Conservation (phyloP, 2,113 vertebrate species). For the Phrynocephalus versicolor region DNA sequence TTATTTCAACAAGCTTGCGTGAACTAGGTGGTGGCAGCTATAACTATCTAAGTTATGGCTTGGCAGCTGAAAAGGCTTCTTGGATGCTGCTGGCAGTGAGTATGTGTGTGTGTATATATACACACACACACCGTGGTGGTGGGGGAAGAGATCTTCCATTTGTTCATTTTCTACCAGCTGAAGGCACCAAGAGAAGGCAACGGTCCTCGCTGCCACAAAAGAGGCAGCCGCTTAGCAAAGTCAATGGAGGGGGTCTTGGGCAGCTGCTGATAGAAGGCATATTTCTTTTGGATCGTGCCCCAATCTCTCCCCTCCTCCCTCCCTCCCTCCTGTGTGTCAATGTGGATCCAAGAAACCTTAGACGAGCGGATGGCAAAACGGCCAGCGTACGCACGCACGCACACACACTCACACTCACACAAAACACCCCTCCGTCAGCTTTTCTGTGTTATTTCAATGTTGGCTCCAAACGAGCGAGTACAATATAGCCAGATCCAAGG, state of each 20-base stretch:
- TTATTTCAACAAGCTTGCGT: constrained; percentile 84
- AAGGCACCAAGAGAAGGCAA: constrained; percentile 71
- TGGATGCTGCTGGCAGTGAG: constrained; percentile 79
- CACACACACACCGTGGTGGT: no score
- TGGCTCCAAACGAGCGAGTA: constrained; percentile 77
- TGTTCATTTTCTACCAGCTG: constrained; percentile 79
- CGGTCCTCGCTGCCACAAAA: constrained; percentile 69
- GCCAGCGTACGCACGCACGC: constrained; percentile 48
- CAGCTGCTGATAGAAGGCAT: constrained; percentile 75
- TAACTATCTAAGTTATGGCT: constrained; percentile 86
- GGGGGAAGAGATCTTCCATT: constrained; percentile 58
- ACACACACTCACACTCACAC: constrained; percentile 16
- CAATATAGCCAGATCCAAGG: constrained; percentile 78
- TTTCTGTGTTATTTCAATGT: constrained; percentile 73
- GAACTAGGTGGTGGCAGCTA: constrained; percentile 86
- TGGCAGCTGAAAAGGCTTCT: constrained; percentile 81
- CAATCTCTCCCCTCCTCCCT: constrained; percentile 35
- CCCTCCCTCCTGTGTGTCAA: constrained; percentile 66
- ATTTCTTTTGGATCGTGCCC: constrained; percentile 76
- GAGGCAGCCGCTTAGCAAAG: constrained; percentile 68
- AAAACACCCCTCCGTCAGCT: constrained; percentile 57
- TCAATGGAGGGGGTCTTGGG: constrained; percentile 63
- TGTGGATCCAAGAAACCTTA: constrained; percentile 75
- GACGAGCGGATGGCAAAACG: constrained; percentile 49
- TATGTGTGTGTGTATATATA: constrained; percentile 14